Conservation (phyloP, 2,797 vertebrate genomes). For the Balearica regulorum region DNA sequence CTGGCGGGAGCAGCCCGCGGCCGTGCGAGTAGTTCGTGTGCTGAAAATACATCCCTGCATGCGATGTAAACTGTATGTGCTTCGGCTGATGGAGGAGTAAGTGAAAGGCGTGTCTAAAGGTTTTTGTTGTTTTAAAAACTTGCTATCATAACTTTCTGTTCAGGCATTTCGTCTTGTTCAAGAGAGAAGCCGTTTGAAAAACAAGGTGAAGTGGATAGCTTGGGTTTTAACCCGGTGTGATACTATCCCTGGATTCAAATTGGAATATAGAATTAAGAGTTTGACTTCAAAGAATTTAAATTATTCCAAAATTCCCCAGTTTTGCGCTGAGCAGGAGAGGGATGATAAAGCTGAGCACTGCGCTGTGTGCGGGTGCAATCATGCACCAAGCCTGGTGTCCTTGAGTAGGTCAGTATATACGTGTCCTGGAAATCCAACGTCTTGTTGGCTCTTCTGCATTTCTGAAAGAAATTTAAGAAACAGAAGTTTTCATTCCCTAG, state of each 20-base stretch:
- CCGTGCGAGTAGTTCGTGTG: fast-evolving
- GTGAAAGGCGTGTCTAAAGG: neutral
- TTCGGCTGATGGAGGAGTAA: neutral
- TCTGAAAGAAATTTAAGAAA: neutral
- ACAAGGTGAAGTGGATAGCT: neutral
- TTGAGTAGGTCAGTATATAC: neutral
- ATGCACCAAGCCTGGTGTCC: neutral
- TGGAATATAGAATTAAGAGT: neutral
- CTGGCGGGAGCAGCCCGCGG: neutral
- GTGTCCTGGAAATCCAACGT: neutral
- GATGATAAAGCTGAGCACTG: neutral
- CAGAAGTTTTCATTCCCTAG: neutral
- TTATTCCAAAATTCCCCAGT: neutral
- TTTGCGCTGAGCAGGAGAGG: neutral
- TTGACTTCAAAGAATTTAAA: neutral
- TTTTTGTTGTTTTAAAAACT: neutral
- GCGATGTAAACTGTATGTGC: fast-evolving
- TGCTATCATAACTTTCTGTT: neutral
- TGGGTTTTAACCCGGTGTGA: neutral
- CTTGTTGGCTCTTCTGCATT: neutral
- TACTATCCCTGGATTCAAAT: neutral
- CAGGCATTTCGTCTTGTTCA: neutral
- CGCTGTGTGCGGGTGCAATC: neutral
- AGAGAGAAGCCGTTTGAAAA: neutral
- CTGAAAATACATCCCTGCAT: neutral